A percentile compares a stretch with the other conserved stretches of the same genome.
Conservation (phyloP, 2,888 invertebrate species). For the Boloria euphrosyne region DNA sequence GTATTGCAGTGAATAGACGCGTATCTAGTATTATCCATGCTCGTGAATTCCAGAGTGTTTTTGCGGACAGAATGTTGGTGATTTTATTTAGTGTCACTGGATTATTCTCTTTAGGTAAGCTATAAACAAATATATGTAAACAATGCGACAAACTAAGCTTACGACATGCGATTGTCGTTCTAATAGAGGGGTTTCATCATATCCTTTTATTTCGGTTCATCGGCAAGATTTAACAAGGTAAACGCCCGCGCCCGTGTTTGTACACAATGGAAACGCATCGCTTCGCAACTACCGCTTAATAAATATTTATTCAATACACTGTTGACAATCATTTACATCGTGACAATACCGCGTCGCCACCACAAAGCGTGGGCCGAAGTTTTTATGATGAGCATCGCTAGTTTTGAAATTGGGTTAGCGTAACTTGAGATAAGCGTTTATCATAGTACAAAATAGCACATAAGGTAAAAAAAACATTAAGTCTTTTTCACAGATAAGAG, state of each 20-base stretch:
- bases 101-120: slow-evolving; percentile 64
- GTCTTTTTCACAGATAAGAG: no score
- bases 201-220: slow-evolving; percentile 55
- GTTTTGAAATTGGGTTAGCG: slow-evolving; percentile 70
- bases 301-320: slow-evolving; percentile 79
- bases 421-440: slow-evolving; percentile 43
- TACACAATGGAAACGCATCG: slow-evolving; percentile 72
- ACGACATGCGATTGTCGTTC: slow-evolving; percentile 27
- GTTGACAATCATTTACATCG: slow-evolving; percentile 80
- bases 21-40: slow-evolving; percentile 47
- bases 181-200: slow-evolving; percentile 54
- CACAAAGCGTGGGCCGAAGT: slow-evolving; percentile 64
- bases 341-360: slow-evolving; percentile 64
- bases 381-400: slow-evolving; percentile 69
- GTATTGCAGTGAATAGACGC: slow-evolving; percentile 51
- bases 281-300: slow-evolving; percentile 59
- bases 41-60: slow-evolving; percentile 39
- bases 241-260: slow-evolving; percentile 56
- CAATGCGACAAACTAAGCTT: slow-evolving; percentile 37
- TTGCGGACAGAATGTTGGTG: slow-evolving; percentile 53
- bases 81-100: slow-evolving; percentile 53
- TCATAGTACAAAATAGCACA: slow-evolving; percentile 12
- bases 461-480: neutral
- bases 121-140: neutral
- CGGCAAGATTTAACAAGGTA: slow-evolving; percentile 50